Conservation (phyloP, 2,888 invertebrate species). For the Chrysolina haemoptera region DNA sequence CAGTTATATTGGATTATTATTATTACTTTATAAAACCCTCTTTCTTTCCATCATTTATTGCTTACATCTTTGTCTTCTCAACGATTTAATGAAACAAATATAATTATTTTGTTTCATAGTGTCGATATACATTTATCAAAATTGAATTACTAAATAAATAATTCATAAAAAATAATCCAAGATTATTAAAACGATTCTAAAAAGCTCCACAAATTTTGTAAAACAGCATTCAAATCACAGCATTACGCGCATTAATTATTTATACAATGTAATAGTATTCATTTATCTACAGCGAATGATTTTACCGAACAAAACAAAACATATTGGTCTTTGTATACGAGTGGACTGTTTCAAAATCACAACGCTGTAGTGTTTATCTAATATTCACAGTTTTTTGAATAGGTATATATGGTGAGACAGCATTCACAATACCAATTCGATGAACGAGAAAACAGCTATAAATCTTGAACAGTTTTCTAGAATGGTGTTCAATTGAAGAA, state of each 20-base stretch:
- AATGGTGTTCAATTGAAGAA: not conserved
- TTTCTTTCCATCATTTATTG: too few species aligned
- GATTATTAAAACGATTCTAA: not conserved
- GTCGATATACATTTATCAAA: too few species aligned
- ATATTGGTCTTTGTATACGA: slow-evolving; percentile 58
- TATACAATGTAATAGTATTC: slow-evolving; percentile 44
- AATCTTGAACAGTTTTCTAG: not conserved
- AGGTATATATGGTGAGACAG: slow-evolving; percentile 32
- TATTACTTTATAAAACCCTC: too few species aligned
- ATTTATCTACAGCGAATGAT: slow-evolving; percentile 50
- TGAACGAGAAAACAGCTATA: not conserved
- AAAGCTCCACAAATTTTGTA: not conserved
- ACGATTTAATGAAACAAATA: too few species aligned
- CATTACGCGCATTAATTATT: slow-evolving; percentile 26
- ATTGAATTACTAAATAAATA: not conserved
- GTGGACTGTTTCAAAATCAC: slow-evolving; percentile 60
- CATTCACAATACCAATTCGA: not conserved
- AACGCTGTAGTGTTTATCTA: slow-evolving; percentile 57
- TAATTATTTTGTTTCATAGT: too few species aligned
- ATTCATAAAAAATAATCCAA: not conserved
- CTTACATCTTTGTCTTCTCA: too few species aligned
- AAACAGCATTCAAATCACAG: slow-evolving; percentile 30
- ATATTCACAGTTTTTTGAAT: slow-evolving; percentile 54
- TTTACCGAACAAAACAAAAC: slow-evolving; percentile 52
- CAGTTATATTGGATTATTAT: too few species aligned